phyloP scores from a whole-genome alignment of 2,797 vertebrate genomes.

The Pagetopsis macropterus region DNA sequence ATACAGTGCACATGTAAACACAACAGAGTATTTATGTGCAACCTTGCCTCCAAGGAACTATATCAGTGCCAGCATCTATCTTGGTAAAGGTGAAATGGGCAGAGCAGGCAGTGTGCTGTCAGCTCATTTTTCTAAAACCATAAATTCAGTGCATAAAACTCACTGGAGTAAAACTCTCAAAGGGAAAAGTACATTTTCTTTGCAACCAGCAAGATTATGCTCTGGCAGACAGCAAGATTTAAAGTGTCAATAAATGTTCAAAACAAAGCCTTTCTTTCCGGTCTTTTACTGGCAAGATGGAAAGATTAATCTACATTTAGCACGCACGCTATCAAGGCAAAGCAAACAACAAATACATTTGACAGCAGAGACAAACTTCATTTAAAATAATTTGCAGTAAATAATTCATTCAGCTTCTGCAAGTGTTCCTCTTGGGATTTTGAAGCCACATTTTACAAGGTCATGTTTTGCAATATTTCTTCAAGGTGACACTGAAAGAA shows the following conservation, averaged over 20 bases:
- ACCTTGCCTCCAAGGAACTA: slow-evolving; percentile 69
- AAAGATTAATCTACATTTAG: slow-evolving; percentile 65
- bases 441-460: slow-evolving; percentile 5
- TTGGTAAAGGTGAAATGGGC: slow-evolving; percentile 78
- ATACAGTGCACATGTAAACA: slow-evolving; percentile 34
- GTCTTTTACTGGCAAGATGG: slow-evolving; percentile 47
- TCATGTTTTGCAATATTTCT: slow-evolving; percentile 24
- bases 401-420: slow-evolving; percentile 36
- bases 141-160: slow-evolving; percentile 80
- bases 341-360: slow-evolving; percentile 56
- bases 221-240: slow-evolving; percentile 72
- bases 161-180: slow-evolving; percentile 73
- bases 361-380: slow-evolving; percentile 33
- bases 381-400: slow-evolving; percentile 46
- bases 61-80: slow-evolving; percentile 74
- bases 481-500: slow-evolving; percentile 58
- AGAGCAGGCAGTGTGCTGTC: slow-evolving; percentile 71
- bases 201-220: slow-evolving; percentile 73
- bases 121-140: slow-evolving; percentile 78
- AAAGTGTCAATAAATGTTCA: slow-evolving; percentile 78
- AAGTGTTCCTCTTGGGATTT: slow-evolving; percentile 9
- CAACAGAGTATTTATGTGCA: slow-evolving; percentile 46
- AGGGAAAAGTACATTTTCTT: slow-evolving; percentile 74
- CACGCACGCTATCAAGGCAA: slow-evolving; percentile 48
- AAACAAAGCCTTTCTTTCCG: slow-evolving; percentile 60